Evolutionary conservation across 53 echinoderm and acorn worm genomes (phyloP).

Genomic region (Paracentrotus lividus): DNA sequence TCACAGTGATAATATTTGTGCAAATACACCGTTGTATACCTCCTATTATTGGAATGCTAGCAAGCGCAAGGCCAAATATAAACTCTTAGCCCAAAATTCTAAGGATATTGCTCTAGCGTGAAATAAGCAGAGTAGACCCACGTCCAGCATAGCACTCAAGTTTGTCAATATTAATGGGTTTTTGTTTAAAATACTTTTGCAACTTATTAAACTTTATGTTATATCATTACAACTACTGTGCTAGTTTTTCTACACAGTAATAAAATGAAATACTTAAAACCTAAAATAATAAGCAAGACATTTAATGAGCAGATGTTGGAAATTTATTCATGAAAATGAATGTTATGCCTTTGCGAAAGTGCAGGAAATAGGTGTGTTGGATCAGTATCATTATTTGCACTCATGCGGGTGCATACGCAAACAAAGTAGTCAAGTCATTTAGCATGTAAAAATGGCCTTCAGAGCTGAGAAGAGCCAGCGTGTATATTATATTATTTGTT

Average conservation of each 20-base stretch:
- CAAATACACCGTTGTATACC: background rate
- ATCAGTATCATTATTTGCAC: constrained; percentile 11
- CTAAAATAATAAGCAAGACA: background rate
- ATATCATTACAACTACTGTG: too few species aligned
- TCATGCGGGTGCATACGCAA: background rate
- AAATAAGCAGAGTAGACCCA: background rate
- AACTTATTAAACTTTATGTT: background rate
- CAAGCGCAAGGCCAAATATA: constrained; percentile 2
- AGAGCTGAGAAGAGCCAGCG: background rate
- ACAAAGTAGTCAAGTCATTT: background rate
- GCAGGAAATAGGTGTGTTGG: background rate
- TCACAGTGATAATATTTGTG: constrained; percentile 46
- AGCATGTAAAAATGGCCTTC: background rate
- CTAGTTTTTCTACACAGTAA: too few species aligned
- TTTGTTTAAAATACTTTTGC: background rate
- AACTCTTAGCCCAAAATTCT: background rate
- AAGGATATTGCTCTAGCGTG: background rate
- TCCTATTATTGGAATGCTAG: background rate
- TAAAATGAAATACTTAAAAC: background rate
- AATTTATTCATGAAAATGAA: background rate
- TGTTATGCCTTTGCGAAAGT: background rate
- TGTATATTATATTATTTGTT: background rate
- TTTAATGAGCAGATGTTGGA: background rate
- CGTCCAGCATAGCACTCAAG: background rate
- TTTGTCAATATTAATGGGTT: background rate